Evolutionary conservation across 2,797 vertebrate genomes (phyloP).

Genomic region (Pteronotus mesoamericanus): DNA sequence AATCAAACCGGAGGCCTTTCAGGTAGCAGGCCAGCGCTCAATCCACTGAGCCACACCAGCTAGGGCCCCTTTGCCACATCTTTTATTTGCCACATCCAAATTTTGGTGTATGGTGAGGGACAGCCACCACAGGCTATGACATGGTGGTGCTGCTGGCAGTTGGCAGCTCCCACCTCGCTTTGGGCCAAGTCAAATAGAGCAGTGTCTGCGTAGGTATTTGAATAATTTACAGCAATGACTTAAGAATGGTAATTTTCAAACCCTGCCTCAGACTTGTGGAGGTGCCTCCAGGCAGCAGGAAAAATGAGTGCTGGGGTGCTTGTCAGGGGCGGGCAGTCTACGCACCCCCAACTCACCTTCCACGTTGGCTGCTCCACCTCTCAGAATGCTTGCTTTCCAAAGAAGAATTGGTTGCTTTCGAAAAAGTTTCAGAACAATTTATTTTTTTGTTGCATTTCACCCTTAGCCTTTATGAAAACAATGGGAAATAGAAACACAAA

Average conservation of each 20-base stretch:
- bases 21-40: too few species aligned
- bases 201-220: neutral
- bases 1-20: too few species aligned
- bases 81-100: neutral
- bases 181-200: neutral
- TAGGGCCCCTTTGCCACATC: neutral
- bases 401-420: neutral
- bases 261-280: neutral
- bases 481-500: neutral
- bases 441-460: neutral
- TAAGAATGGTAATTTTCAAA: neutral
- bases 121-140: neutral
- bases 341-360: neutral
- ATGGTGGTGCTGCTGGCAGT: neutral
- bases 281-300: neutral
- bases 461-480: conserved; percentile 1
- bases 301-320: neutral
- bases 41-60: too few species aligned
- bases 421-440: neutral
- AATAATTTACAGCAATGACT: neutral
- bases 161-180: neutral
- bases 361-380: too few species aligned
- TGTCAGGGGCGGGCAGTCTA: neutral
- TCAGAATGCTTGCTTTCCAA: neutral
- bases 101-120: neutral